A percentile compares a stretch with the other conserved stretches of the same genome.
These are phyloP conservation scores for Phaedon cochleariae DNA, from an alignment of 2,888 invertebrate species.

Conservation along the genomic window DNA sequence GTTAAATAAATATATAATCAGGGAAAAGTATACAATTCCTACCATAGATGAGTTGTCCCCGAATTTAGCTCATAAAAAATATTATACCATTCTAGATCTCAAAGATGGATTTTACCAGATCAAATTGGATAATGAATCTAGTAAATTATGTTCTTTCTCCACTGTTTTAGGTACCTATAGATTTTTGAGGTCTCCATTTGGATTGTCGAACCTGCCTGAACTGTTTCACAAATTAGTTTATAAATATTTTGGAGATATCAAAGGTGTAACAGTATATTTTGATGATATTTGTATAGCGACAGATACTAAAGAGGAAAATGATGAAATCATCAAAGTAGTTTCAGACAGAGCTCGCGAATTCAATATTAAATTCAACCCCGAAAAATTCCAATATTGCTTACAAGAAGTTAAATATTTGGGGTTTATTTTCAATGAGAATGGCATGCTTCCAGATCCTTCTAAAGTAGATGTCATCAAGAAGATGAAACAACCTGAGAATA, in stretches of 20 bases:
- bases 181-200: constrained; percentile 46
- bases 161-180: constrained; percentile 38
- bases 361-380: constrained; percentile 40
- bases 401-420: constrained; percentile 32
- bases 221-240: constrained; percentile 39
- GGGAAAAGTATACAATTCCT: constrained; percentile 6
- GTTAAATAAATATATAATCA: constrained; percentile 11
- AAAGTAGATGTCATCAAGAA: constrained; percentile 22
- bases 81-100: background rate
- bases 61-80: background rate
- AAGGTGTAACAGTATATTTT: constrained; percentile 43
- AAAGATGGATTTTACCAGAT: background rate
- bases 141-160: constrained; percentile 20
- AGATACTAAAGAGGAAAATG: constrained; percentile 35
- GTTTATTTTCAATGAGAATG: constrained; percentile 23
- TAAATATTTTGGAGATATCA: constrained; percentile 42
- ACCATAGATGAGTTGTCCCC: background rate
- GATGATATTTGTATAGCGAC: constrained; percentile 43
- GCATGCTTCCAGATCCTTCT: constrained; percentile 16
- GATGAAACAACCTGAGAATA: constrained; percentile 17
- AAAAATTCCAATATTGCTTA: constrained; percentile 38
- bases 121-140: background rate
- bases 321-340: constrained; percentile 28
- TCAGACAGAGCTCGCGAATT: constrained; percentile 31
- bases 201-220: constrained; percentile 39